Conservation (phyloP, 2,797 vertebrate species). For the Tamandua tetradactyla region DNA sequence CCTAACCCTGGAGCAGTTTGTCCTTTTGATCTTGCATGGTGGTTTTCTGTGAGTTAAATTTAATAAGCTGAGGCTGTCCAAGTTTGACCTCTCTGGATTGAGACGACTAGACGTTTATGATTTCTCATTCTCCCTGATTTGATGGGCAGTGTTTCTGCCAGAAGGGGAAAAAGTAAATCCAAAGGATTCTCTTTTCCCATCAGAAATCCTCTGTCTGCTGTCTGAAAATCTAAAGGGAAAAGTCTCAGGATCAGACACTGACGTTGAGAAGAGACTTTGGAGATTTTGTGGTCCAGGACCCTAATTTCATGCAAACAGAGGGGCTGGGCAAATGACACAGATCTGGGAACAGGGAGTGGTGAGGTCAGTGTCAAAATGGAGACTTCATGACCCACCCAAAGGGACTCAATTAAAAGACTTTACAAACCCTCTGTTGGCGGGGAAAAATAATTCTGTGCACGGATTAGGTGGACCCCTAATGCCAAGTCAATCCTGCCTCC, state of each 20-base stretch:
- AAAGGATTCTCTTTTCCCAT: slow-evolving; percentile 69
- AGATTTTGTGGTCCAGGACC: neutral
- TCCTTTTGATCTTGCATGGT: slow-evolving; percentile 61
- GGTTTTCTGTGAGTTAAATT: slow-evolving; percentile 68
- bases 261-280: neutral
- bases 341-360: neutral
- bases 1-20: neutral
- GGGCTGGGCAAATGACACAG: neutral
- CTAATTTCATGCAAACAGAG: neutral
- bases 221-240: slow-evolving; percentile 43
- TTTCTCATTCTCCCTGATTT: slow-evolving; percentile 70
- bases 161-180: slow-evolving; percentile 57
- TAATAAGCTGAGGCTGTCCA: slow-evolving; percentile 73
- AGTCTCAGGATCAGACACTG: neutral
- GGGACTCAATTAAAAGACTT: neutral
- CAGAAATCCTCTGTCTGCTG: slow-evolving; percentile 50
- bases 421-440: neutral
- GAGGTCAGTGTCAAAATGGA: neutral
- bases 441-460: neutral
- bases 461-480: neutral
- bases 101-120: slow-evolving; percentile 79
- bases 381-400: neutral
- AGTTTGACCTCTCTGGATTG: slow-evolving; percentile 73
- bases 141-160: slow-evolving; percentile 70
- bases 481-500: neutral